Evolutionary conservation across 2,113 vertebrate genomes (phyloP).

Genomic region (Chaetodon trifascialis): DNA sequence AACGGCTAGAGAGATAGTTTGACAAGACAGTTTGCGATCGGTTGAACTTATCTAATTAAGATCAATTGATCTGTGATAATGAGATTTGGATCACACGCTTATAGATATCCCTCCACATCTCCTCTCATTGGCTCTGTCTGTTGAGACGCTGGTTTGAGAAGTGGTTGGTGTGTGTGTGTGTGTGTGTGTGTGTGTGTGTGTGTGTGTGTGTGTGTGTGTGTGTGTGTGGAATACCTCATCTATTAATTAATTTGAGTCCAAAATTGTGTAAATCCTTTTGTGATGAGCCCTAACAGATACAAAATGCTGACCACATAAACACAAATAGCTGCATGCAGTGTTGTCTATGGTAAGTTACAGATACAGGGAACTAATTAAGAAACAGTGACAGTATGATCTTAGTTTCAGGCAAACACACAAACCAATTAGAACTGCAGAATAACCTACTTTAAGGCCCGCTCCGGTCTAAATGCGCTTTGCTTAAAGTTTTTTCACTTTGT

Average conservation of each 20-base stretch:
- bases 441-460: not conserved
- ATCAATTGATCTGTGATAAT: not conserved
- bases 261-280: not conserved
- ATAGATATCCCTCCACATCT: not conserved
- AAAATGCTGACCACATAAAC: not conserved
- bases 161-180: not conserved
- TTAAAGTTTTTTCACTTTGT: not conserved
- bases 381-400: not conserved
- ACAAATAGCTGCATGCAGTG: not conserved
- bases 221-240: not conserved
- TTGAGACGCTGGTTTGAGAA: not conserved
- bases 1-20: not conserved
- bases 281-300: not conserved
- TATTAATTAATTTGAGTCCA: not conserved
- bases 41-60: not conserved
- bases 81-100: not conserved
- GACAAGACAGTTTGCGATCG: not conserved
- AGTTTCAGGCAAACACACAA: not conserved
- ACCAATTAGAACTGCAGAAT: slow-evolving; percentile 7
- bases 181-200: not conserved
- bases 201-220: too few relatives aligned
- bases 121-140: not conserved
- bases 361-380: not conserved
- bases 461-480: not conserved
- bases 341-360: not conserved